Conservation (phyloP, 2,797 vertebrate species). For the Hapalemur alaotrensis region DNA sequence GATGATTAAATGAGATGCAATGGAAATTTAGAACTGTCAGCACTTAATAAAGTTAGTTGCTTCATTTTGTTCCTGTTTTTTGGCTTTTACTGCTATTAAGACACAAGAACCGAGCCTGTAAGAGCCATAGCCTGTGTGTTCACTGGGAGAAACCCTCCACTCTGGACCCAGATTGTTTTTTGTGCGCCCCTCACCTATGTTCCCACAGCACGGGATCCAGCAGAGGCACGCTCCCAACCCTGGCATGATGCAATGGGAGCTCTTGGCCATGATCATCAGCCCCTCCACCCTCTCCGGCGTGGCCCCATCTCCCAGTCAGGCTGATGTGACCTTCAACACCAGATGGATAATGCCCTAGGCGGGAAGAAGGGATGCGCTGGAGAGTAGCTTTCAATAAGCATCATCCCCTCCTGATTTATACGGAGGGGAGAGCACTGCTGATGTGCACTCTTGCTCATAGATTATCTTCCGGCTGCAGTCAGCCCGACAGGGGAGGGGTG, state of each 20-base stretch:
- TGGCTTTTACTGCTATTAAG: background rate
- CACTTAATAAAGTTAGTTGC: background rate
- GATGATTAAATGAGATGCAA: background rate
- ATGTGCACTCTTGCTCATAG: slow-evolving; percentile 68
- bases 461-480: slow-evolving; percentile 76
- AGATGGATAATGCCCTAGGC: slow-evolving; percentile 67
- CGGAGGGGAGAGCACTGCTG: slow-evolving; percentile 33
- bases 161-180: background rate
- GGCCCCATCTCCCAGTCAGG: background rate
- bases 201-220: background rate
- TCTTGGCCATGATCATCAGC: background rate
- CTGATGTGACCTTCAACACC: slow-evolving; percentile 74
- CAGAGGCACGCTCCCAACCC: background rate
- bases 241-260: background rate
- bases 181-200: rapidly evolving
- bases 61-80: background rate
- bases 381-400: slow-evolving; percentile 66
- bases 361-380: slow-evolving; percentile 51
- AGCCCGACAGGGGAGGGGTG: slow-evolving; percentile 64
- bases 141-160: background rate
- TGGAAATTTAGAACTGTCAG: background rate
- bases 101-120: background rate
- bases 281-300: background rate
- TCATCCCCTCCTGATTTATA: slow-evolving; percentile 73
- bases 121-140: background rate